Evolutionary conservation across 2,888 invertebrate genomes (phyloP), one percentile per base, ranked within the genome.

Genomic region (Escarpia spicata): DNA sequence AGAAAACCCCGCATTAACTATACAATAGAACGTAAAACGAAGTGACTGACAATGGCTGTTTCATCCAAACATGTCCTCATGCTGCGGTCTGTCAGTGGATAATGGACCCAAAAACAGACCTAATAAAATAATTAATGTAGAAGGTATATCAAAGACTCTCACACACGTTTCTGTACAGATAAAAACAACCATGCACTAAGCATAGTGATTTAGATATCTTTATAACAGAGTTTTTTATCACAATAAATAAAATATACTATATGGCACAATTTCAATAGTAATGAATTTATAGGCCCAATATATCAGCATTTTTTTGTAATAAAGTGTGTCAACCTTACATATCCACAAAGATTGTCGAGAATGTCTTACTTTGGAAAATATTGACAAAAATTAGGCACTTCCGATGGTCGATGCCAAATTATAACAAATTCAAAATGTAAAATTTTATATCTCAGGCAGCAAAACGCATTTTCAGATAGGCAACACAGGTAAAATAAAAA

Each of bases 1-100:
- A 75, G 75, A 75, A 75, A 75, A 75, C 75, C 75, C 75, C 75
- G 75, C 75, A 75, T 75, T 75, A 75, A 75, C 75, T 75, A 75
- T 75, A 75, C 75, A 75, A 75, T 75, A 75, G 75, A 75, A 75
- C 75, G 75, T 75, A 75, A 75, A 75, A 75, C 75, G 19, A 75
- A 19, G 75, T 75, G 3, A 26, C 75, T 75, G 75, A 26, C 75
- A 75, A 26, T 75, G 75, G 19, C 75, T 75, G 75, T n/a, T 26
- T 26, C 1, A 2, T 26, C 6, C 75, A 75, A 15, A 75, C 75
- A 75, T n/a, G n/a, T n/a, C 19, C 75, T 19, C n/a, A 26, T 26
- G 6, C 4, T 26, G 2, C 26, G 6, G 6, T 75, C n/a, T 26
- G 19, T 75, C 15, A 75, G 75, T 26, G 15, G 45, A 52, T 12